Percentiles rank a stretch among this genome's conserved stretches.
Conservation (phyloP, 2,888 invertebrate species). For the Bedellia somnulentella region DNA sequence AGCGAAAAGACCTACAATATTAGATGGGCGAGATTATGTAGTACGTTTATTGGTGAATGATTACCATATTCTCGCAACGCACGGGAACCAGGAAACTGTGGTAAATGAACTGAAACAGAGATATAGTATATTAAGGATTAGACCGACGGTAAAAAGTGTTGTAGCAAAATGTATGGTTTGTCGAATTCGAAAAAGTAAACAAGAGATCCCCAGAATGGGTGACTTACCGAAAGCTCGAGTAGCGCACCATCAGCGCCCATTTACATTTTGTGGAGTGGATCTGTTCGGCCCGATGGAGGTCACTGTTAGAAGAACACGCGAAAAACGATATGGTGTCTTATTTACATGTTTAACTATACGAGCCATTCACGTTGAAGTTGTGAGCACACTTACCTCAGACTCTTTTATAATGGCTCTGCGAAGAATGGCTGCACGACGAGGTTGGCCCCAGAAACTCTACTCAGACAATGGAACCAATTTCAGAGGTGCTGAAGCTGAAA, state of each 20-base stretch:
- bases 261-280: conserved; percentile 9
- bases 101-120: conserved; percentile 12
- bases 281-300: conserved; percentile 11
- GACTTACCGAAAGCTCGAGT: conserved; percentile 9
- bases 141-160: conserved; percentile 9
- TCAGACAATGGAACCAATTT: conserved; percentile 11
- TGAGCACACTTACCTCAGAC: conserved; percentile 9
- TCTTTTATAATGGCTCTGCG: conserved; percentile 13
- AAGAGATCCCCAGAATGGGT: conserved; percentile 5
- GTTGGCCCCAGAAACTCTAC: conserved; percentile 10
- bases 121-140: conserved; percentile 12
- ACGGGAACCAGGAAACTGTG: conserved; percentile 10
- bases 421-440: conserved; percentile 12
- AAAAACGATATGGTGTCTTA: conserved; percentile 10
- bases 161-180: conserved; percentile 6
- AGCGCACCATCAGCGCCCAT: conserved; percentile 9
- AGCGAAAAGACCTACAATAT: conserved; percentile 6
- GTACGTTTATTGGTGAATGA: conserved; percentile 7
- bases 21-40: conserved; percentile 7
- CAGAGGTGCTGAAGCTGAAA: too few relatives aligned
- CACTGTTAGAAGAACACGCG: conserved; percentile 7
- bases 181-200: conserved; percentile 2
- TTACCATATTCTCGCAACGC: conserved; percentile 9
- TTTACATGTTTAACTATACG: conserved; percentile 13
- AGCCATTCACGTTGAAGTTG: conserved; percentile 13